Percentiles rank a stretch among this genome's conserved stretches.
These are phyloP conservation scores for Sebastes hubbsi DNA, from an alignment of 2,797 vertebrate genomes.

Conservation along the genomic window DNA sequence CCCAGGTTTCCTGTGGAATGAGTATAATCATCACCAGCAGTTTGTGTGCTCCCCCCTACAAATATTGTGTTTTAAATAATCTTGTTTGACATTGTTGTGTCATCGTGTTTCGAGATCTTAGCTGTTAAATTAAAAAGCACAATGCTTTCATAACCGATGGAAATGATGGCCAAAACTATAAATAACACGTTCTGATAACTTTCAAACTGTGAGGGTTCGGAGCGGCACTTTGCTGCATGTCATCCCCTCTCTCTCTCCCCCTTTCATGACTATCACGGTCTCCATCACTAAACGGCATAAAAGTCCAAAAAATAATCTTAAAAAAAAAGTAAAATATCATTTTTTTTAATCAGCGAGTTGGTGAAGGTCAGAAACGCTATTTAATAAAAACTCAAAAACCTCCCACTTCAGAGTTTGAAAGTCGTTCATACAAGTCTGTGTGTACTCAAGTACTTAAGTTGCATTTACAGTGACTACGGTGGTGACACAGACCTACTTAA, in stretches of 20 bases:
- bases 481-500: not conserved
- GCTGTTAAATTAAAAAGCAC: not conserved
- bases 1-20: not conserved
- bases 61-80: not conserved
- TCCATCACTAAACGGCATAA: too few relatives aligned
- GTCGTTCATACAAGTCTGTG: not conserved
- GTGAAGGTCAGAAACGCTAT: not conserved
- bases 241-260: too few relatives aligned
- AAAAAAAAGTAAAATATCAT: not conserved
- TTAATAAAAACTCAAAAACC: not conserved
- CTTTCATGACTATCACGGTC: too few relatives aligned
- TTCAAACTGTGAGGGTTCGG: not conserved
- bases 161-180: not conserved
- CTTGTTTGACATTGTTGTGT: not conserved
- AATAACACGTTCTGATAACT: not conserved
- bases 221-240: too few relatives aligned
- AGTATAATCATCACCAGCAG: not conserved
- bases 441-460: conserved; percentile 1
- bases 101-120: not conserved
- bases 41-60: not conserved
- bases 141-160: not conserved
- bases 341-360: not conserved
- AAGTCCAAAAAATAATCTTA: too few relatives aligned
- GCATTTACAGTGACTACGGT: not conserved
- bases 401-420: not conserved